Evolutionary conservation across 2,113 vertebrate species (phyloP).

Genomic region (Nycticryphes semicollaris): DNA sequence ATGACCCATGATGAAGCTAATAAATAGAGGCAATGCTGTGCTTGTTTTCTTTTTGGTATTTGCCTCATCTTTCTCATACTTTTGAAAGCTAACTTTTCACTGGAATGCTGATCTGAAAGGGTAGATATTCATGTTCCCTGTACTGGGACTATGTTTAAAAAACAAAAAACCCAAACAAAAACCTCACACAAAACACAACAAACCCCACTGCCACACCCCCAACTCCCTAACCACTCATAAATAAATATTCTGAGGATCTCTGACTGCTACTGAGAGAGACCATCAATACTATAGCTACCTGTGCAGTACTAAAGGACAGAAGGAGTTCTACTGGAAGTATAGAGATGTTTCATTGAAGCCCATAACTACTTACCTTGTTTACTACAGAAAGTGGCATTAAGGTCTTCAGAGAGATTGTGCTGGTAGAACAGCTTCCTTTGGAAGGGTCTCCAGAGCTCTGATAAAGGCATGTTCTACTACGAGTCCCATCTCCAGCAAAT

Average conservation of each 20-base stretch:
- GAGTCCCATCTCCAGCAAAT: not conserved
- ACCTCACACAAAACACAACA: not conserved
- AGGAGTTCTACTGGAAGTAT: not conserved
- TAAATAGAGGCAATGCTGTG: not conserved
- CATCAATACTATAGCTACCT: not conserved
- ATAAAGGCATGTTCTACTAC: not conserved
- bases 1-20: not conserved
- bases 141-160: not conserved
- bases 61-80: not conserved
- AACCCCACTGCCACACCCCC: too few species aligned
- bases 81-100: slow-evolving; percentile 11
- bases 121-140: not conserved
- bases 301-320: not conserved
- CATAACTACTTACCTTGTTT: not conserved
- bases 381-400: not conserved
- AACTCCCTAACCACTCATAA: not conserved
- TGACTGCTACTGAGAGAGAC: not conserved
- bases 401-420: not conserved
- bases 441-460: not conserved
- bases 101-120: not conserved
- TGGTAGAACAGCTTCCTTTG: not conserved
- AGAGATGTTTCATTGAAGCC: not conserved
- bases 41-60: not conserved
- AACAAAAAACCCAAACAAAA: not conserved
- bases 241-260: not conserved